A percentile compares a stretch with the other conserved stretches of the same genome.
These are phyloP conservation scores for Apeltes quadracus DNA, from an alignment of 2,113 vertebrate genomes.

Conservation along the genomic window DNA sequence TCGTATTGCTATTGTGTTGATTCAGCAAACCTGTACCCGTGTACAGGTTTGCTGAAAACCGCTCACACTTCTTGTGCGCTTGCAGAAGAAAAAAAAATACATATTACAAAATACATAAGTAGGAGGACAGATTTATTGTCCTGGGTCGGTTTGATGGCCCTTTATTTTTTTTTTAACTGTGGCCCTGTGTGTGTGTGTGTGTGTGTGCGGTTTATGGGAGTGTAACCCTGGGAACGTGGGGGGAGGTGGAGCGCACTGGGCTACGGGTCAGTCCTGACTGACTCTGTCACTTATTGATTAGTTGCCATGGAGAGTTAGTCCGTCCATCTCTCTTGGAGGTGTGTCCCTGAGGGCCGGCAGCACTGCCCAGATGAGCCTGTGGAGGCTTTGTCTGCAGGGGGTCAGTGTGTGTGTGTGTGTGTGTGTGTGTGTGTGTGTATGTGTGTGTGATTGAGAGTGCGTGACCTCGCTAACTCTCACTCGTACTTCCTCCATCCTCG, in stretches of 20 bases:
- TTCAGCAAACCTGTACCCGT: constrained; percentile 43
- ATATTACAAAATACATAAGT: not conserved
- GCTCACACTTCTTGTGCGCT: not conserved
- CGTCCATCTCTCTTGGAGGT: constrained; percentile 88
- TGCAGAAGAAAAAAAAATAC: not conserved
- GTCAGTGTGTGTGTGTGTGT: constrained; percentile 36
- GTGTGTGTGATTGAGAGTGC: constrained; percentile 22
- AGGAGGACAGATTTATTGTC: constrained; percentile 5
- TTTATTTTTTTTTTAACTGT: constrained; percentile 45
- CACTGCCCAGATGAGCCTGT: constrained; percentile 83
- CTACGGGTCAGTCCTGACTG: constrained; percentile 80
- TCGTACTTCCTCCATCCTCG: constrained; percentile 50
- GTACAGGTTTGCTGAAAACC: too few species aligned
- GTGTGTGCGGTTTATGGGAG: constrained; percentile 59
- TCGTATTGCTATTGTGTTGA: constrained; percentile 59
- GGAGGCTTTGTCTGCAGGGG: constrained; percentile 75
- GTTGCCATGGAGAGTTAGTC: constrained; percentile 93
- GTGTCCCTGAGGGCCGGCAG: constrained; percentile 85
- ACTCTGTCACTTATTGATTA: constrained; percentile 95
- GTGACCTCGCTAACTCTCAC: constrained; percentile 67
- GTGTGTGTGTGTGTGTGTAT: constrained; percentile 32
- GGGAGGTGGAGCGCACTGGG: constrained; percentile 57
- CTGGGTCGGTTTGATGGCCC: constrained; percentile 18
- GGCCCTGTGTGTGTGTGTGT: constrained; percentile 12
- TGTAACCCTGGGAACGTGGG: constrained; percentile 74